A percentile compares a stretch with the other conserved stretches of the same genome.
These are phyloP conservation scores for Mayetiola destructor DNA, from an alignment of 2,888 invertebrate species.

Conservation along the genomic window DNA sequence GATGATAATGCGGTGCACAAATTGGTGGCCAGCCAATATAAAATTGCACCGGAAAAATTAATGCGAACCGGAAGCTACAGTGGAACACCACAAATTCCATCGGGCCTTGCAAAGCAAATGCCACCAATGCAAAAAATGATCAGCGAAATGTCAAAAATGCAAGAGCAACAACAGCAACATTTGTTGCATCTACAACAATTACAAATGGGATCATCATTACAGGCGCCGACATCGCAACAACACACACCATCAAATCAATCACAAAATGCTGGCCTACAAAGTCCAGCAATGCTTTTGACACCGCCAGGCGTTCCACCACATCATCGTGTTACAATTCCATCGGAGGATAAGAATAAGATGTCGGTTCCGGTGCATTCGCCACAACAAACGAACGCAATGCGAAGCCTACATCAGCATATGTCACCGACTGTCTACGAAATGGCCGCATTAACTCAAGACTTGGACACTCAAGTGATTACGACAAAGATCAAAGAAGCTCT, in stretches of 20 bases:
- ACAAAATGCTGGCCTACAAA: conserved; percentile 36
- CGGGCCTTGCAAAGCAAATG: conserved; percentile 57
- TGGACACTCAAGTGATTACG: conserved; percentile 92
- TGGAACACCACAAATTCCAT: conserved; percentile 59
- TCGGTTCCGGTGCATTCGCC: conserved; percentile 47
- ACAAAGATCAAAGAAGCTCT: conserved; percentile 94
- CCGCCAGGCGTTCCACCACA: conserved; percentile 65
- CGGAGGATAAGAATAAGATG: conserved; percentile 44
- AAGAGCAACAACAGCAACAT: conserved; percentile 53
- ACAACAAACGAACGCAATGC: conserved; percentile 46
- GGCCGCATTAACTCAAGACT: conserved; percentile 89
- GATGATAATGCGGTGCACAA: conserved; percentile 92
- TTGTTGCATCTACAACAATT: conserved; percentile 38
- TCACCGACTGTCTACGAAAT: conserved; percentile 95
- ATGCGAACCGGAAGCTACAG: conserved; percentile 93
- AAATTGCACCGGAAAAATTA: conserved; percentile 92
- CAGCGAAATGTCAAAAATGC: conserved; percentile 57
- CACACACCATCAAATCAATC: conserved; percentile 25
- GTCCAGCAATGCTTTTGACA: conserved; percentile 48
- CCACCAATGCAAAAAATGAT: conserved; percentile 66
- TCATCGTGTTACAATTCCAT: conserved; percentile 53
- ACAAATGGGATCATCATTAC: conserved; percentile 32
- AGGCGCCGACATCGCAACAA: conserved; percentile 34
- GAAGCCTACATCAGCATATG: conserved; percentile 67
- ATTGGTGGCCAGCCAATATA: conserved; percentile 90